Conservation (phyloP, 2,797 vertebrate species). For the Euthynnus affinis region DNA sequence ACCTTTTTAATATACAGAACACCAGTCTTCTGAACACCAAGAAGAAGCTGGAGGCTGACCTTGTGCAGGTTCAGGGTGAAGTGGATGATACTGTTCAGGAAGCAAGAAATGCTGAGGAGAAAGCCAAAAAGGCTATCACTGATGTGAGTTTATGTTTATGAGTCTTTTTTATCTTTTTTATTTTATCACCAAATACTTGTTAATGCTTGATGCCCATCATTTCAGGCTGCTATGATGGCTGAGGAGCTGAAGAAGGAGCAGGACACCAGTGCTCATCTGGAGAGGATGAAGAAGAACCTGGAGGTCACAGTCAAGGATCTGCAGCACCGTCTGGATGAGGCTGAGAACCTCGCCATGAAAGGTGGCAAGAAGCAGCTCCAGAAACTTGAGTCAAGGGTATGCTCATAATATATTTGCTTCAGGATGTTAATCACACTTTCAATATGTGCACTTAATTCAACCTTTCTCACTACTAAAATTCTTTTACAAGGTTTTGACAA, state of each 20-base stretch:
- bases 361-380: slow-evolving; percentile 95
- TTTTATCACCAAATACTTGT: no score
- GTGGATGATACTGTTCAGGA: slow-evolving; percentile 90
- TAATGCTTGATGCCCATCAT: background rate
- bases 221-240: slow-evolving; percentile 91
- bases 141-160: slow-evolving; percentile 82
- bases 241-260: slow-evolving; percentile 95
- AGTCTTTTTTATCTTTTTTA: no score
- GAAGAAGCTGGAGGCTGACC: slow-evolving; percentile 90
- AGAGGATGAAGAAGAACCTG: slow-evolving; percentile 93
- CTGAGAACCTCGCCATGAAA: slow-evolving; percentile 91
- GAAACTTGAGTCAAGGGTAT: slow-evolving; percentile 90
- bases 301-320: slow-evolving; percentile 92
- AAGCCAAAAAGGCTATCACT: slow-evolving; percentile 93
- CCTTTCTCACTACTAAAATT: background rate
- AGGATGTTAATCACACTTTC: background rate
- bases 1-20: slow-evolving; percentile 80
- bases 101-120: slow-evolving; percentile 91
- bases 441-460: background rate
- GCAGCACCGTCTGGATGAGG: slow-evolving; percentile 91
- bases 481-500: no score
- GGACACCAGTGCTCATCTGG: slow-evolving; percentile 92
- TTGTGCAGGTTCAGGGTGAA: slow-evolving; percentile 88
- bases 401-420: background rate
- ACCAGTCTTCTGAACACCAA: slow-evolving; percentile 85